These are phyloP conservation scores for Oreochromis spilurus DNA, from an alignment of 2,113 vertebrate genomes.

Conservation along the genomic window DNA sequence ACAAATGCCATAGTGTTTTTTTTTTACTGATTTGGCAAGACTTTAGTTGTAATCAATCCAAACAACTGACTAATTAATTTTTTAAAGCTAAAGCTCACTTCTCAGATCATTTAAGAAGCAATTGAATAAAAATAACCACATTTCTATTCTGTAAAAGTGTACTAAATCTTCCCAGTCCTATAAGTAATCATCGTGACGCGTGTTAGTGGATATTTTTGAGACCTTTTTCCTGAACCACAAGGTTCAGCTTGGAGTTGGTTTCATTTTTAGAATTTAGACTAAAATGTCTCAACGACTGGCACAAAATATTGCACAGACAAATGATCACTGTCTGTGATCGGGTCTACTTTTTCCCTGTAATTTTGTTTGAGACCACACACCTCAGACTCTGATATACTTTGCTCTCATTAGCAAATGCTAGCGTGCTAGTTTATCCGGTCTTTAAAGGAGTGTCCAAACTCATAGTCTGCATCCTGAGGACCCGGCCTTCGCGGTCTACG, in stretches of 20 bases:
- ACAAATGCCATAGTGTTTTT: not conserved
- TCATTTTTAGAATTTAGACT: not conserved
- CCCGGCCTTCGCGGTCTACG: no score
- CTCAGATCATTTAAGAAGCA: not conserved
- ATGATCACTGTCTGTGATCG: not conserved
- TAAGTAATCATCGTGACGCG: not conserved
- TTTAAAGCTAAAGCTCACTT: not conserved
- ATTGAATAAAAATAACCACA: not conserved
- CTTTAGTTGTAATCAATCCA: not conserved
- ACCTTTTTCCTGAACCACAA: not conserved
- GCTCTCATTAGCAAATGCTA: not conserved
- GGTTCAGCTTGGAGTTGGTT: not conserved
- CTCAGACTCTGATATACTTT: not conserved
- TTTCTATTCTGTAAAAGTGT: not conserved
- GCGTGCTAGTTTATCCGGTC: not conserved
- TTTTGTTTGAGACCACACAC: not conserved
- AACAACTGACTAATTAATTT: not conserved
- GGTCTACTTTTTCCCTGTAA: not conserved
- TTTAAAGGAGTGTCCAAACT: no score
- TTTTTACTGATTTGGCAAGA: not conserved
- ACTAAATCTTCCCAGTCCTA: not conserved
- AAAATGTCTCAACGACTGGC: not conserved
- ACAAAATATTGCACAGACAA: not conserved
- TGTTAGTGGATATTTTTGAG: not conserved
- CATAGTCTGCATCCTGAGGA: no score